Evolutionary conservation across 2,113 vertebrate genomes (phyloP).

Genomic region (Formicarius rufipectus): DNA sequence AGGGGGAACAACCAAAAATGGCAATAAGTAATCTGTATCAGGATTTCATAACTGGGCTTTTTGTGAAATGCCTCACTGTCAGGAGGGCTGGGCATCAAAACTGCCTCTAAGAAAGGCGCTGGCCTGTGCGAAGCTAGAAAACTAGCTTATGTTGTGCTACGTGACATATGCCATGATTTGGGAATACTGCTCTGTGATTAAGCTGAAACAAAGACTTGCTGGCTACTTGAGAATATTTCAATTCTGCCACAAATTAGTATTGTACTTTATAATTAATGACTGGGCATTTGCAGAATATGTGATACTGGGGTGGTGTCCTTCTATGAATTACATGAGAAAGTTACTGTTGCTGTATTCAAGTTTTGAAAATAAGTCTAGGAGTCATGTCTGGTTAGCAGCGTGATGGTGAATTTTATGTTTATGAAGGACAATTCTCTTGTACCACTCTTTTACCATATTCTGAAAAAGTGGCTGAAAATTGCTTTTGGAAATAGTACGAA

Average conservation of each 20-base stretch:
- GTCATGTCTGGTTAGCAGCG: background rate
- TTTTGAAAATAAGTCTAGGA: background rate
- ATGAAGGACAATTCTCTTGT: background rate
- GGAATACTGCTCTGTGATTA: background rate
- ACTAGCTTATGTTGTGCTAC: accelerated
- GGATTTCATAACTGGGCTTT: background rate
- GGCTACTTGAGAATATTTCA: background rate
- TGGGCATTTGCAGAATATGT: background rate
- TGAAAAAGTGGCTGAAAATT: background rate
- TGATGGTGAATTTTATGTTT: background rate
- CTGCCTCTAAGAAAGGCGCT: background rate
- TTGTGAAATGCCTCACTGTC: background rate
- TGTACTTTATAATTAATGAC: background rate
- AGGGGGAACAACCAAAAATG: background rate
- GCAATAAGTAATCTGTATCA: background rate
- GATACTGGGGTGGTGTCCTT: background rate
- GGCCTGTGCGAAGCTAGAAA: background rate
- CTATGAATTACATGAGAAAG: background rate
- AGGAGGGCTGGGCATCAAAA: background rate
- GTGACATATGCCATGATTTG: accelerated
- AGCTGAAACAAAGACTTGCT: background rate
- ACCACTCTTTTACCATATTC: background rate
- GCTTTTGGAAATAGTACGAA: background rate
- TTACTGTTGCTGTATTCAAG: background rate
- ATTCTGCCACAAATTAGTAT: background rate